Evolutionary conservation across 2,797 vertebrate genomes (phyloP), one percentile per base, ranked within the genome.

Genomic region (Crenuchus spilurus): DNA sequence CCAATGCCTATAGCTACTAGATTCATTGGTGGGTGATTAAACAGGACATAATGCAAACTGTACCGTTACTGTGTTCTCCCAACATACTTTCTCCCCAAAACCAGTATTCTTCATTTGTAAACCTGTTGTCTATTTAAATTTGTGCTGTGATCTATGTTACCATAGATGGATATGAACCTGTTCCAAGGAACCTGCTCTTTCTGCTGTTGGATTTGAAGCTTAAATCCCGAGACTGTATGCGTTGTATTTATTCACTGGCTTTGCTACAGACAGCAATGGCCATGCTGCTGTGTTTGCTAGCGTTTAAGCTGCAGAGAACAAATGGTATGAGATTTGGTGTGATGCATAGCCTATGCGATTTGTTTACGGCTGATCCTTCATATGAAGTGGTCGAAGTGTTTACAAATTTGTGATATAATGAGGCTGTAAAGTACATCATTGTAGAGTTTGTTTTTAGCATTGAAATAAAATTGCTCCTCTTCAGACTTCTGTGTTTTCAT

Each of bases 401-500:
- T 77, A 83, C 76, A 79, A 48, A 55, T 72, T 74, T 74, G 51
- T 69, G 49, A 76, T 62, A 73, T 65, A 37, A 69, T 55, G 22
- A 72, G 51, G 31, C 30, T 78, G 73, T 78, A 70, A 63, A 72
- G 62, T 44, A 65, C 55, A 26, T 71, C 41, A 58, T 39, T 72
- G 69, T 80, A 62, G 42, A 20, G 65, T 72, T 75, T 76, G 81
- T 68, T 65, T 70, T 80, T 60, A 68, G 77, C 72, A 62, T 72
- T 65, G 20, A 77, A 83, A 81, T 77, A 81, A 80, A 71, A 75
- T 42, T 48, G 74, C 62, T 63, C 42, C 70, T 75, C 58, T 69
- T 48, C 9, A 67, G 5, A 20, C 22, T 6, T 46, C 35, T 60
- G 58, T 58, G 39, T 49, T 24, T 46, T 62, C 37, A 35, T 28